Evolutionary conservation across 2,113 vertebrate species (phyloP).

Genomic region (Oxyura jamaicensis): DNA sequence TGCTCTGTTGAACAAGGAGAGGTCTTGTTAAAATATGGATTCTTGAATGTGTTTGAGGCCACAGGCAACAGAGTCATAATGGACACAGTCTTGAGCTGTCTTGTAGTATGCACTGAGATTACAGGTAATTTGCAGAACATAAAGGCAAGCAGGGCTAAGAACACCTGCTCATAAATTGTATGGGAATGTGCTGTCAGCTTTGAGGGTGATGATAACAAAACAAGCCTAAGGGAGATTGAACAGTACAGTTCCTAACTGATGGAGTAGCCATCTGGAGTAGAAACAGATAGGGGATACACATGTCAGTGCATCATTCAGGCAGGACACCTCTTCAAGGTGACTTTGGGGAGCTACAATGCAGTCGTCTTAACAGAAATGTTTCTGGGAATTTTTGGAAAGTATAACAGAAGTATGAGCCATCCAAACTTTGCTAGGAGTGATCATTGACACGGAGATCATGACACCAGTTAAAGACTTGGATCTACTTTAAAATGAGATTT

Average conservation of each 20-base stretch:
- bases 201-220: neutral
- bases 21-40: neutral
- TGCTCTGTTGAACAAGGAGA: neutral
- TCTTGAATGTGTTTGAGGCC: neutral
- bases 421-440: neutral
- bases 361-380: neutral
- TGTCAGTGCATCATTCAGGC: neutral
- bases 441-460: neutral
- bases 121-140: neutral
- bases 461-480: neutral
- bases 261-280: neutral
- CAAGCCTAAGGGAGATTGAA: neutral
- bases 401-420: neutral
- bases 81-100: neutral
- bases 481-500: neutral
- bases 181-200: neutral
- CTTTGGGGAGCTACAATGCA: neutral
- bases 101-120: neutral
- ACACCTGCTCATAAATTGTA: neutral
- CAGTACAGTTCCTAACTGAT: neutral
- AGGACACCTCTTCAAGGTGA: neutral
- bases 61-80: neutral
- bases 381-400: neutral
- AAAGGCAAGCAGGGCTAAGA: neutral
- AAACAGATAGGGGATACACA: neutral